These are phyloP conservation scores for Aurelia coerulea DNA, from an alignment of 30 jellyfish, hydroid and myxozoan species.

Conservation along the genomic window DNA sequence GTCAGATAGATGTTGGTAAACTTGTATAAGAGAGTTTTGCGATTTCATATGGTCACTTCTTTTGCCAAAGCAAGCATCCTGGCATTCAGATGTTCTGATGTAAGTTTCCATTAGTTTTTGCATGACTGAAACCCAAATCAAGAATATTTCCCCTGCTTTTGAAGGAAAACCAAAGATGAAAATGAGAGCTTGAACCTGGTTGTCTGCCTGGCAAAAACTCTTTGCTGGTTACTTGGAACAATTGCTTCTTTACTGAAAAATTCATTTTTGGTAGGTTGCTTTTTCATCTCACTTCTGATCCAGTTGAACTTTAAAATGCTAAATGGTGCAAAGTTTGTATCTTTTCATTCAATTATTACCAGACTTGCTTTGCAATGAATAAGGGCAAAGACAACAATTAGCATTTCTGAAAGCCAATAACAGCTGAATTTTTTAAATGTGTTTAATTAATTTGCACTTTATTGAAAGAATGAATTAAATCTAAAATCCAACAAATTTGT, in stretches of 20 bases:
- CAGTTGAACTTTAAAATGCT: no score
- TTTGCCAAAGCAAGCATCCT: not conserved
- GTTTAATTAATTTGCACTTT: no score
- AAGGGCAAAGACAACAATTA: not conserved
- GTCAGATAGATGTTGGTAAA: no score
- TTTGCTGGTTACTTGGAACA: slow-evolving; percentile 58
- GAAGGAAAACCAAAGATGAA: slow-evolving; percentile 22
- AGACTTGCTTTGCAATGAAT: not conserved
- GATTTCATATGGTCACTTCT: no score
- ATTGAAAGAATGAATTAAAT: no score
- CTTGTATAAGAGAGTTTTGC: no score
- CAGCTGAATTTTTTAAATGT: not conserved
- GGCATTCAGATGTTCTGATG: not conserved
- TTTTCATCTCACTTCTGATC: not conserved
- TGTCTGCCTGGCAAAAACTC: slow-evolving; percentile 42
- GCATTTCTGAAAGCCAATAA: not conserved
- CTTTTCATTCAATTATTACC: not conserved
- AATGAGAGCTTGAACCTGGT: slow-evolving; percentile 41
- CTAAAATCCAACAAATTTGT: no score
- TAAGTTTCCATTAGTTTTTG: not conserved
- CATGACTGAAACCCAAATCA: not conserved
- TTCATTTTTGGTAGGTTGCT: not conserved
- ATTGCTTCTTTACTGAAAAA: slow-evolving; percentile 15
- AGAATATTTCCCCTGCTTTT: not conserved
- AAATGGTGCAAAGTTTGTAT: not conserved